Evolutionary conservation across 2,113 vertebrate genomes (phyloP).

Genomic region (Excalfactoria chinensis): DNA sequence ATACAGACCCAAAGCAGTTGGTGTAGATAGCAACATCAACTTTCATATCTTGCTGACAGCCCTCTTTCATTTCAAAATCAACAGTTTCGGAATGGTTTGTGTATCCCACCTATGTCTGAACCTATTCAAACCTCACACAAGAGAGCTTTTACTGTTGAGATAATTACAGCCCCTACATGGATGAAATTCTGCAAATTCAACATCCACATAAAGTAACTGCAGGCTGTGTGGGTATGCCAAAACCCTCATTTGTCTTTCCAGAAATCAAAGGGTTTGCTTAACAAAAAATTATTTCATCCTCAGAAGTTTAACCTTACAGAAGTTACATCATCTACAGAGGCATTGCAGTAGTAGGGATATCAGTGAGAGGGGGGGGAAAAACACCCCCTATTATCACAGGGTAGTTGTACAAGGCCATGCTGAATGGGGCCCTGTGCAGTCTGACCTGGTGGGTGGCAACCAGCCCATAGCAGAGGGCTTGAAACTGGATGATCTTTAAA

Average conservation of each 20-base stretch:
- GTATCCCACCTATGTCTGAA: neutral
- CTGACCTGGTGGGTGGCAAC: no score
- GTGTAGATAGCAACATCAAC: neutral
- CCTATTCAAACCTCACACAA: neutral
- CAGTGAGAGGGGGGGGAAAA: neutral
- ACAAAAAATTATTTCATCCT: neutral
- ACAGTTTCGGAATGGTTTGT: neutral
- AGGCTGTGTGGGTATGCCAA: conserved; percentile 25
- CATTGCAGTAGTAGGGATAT: neutral
- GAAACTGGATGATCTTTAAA: no score
- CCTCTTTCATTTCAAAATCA: neutral
- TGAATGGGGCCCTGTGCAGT: no score
- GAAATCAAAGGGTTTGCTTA: conserved; percentile 37
- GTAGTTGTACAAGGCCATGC: no score
- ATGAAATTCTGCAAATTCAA: conserved; percentile 8
- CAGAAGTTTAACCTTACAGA: neutral
- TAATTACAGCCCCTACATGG: neutral
- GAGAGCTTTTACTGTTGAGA: neutral
- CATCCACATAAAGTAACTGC: neutral
- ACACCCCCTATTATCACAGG: neutral
- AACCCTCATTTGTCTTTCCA: neutral
- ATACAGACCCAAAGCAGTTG: neutral
- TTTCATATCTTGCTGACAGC: neutral
- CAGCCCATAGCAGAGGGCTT: no score
- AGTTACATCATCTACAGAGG: neutral